Conservation (phyloP, 2,888 invertebrate species). For the Trichopria drosophilae region DNA sequence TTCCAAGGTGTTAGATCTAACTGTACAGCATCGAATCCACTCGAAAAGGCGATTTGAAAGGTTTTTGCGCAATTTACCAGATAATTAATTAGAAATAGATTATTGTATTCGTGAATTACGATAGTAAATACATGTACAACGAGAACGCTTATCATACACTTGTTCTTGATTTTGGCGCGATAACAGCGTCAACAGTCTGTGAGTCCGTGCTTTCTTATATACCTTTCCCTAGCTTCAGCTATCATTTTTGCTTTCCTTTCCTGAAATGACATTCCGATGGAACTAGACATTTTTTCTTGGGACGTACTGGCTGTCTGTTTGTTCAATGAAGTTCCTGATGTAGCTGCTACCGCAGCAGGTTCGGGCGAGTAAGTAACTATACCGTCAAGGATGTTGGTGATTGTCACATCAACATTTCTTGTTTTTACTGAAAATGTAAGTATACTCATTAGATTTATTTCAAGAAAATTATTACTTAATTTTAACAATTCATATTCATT, state of each 20-base stretch:
- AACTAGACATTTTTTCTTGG: constrained; percentile 59
- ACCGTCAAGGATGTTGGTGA: constrained; percentile 80
- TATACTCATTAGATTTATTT: constrained; percentile 1
- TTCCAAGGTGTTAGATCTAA: constrained; percentile 33
- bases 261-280: constrained; percentile 74
- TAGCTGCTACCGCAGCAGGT: constrained; percentile 43
- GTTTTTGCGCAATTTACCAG: constrained; percentile 35
- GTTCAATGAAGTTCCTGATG: constrained; percentile 35
- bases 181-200: constrained; percentile 53
- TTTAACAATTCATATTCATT: not conserved
- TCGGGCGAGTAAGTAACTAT: constrained; percentile 67
- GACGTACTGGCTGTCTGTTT: constrained; percentile 36
- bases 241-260: constrained; percentile 79
- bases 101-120: constrained; percentile 48
- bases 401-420: constrained; percentile 76
- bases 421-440: constrained; percentile 65
- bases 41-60: constrained; percentile 20
- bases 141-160: constrained; percentile 45
- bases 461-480: constrained; percentile 9
- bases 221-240: constrained; percentile 74
- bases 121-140: constrained; percentile 50
- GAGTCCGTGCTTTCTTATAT: constrained; percentile 76
- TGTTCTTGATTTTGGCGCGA: constrained; percentile 35
- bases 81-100: constrained; percentile 47
- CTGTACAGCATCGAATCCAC: constrained; percentile 11